These are phyloP conservation scores for Caenorhabditis briggsae DNA, from an alignment of 1,140 invertebrate genomes.

Conservation along the genomic window DNA sequence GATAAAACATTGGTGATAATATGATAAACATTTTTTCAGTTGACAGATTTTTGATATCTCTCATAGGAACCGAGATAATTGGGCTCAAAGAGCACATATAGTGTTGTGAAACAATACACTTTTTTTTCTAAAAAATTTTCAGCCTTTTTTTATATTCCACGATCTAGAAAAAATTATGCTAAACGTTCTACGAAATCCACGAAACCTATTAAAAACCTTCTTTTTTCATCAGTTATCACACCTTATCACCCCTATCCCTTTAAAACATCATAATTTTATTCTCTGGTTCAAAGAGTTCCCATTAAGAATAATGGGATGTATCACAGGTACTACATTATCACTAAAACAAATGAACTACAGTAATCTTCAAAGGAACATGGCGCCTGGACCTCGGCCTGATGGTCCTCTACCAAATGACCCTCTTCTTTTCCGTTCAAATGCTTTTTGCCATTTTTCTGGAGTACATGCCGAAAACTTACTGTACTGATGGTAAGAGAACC, in stretches of 20 bases:
- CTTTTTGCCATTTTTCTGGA: constrained; percentile 33
- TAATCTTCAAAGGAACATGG: constrained; percentile 27
- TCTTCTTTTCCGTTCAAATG: constrained; percentile 51
- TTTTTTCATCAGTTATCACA: no score
- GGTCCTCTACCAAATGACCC: constrained; percentile 30
- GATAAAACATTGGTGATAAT: no score
- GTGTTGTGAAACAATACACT: no score
- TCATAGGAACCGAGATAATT: no score
- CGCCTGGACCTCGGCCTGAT: constrained; percentile 18
- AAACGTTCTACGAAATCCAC: no score
- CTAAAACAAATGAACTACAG: neutral
- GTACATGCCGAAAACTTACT: constrained; percentile 38
- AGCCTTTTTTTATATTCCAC: no score
- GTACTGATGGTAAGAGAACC: neutral
- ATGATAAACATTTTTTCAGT: no score
- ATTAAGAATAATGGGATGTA: constrained; percentile 30
- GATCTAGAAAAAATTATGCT: no score
- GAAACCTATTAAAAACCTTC: no score
- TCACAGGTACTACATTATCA: neutral
- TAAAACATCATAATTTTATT: constrained; percentile 6
- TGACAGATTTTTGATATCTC: no score
- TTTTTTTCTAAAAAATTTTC: no score
- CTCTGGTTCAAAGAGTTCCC: neutral
- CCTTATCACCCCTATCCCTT: neutral
- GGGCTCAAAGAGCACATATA: no score